Percentiles rank a stretch among this genome's conserved stretches.
Evolutionary conservation across 37 sponge, comb jelly and placozoan genomes (phyloP).

Genomic region (Bolinopsis microptera): DNA sequence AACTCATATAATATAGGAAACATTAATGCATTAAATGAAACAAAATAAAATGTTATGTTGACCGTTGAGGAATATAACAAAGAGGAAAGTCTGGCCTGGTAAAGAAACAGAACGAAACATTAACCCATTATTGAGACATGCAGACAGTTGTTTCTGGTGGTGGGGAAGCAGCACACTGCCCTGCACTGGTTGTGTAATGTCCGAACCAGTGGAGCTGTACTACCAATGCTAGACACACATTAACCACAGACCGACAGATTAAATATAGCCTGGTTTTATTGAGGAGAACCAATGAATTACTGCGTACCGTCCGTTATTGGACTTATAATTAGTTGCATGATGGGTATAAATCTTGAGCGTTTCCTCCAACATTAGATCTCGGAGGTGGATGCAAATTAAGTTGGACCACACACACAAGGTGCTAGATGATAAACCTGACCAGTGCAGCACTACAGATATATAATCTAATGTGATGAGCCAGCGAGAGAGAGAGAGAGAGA

Average conservation of each 20-base stretch:
- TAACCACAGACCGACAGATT: background rate
- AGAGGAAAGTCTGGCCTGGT: too few relatives aligned
- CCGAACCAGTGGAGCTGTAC: background rate
- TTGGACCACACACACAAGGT: background rate
- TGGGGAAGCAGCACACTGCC: too few relatives aligned
- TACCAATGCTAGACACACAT: constrained; percentile 26
- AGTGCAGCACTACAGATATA: too few relatives aligned
- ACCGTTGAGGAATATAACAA: too few relatives aligned
- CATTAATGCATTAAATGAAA: too few relatives aligned
- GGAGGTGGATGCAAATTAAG: background rate
- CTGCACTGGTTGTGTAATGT: too few relatives aligned
- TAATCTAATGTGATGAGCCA: too few relatives aligned
- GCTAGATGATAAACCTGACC: too few relatives aligned
- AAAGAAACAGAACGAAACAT: background rate
- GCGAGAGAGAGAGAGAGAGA: too few relatives aligned
- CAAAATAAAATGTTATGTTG: too few relatives aligned
- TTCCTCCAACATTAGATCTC: background rate
- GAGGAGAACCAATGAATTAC: constrained; percentile 23
- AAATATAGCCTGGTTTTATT: constrained; percentile 36
- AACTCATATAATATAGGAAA: too few relatives aligned
- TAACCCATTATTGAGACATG: background rate
- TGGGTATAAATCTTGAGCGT: background rate
- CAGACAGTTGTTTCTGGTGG: too few relatives aligned
- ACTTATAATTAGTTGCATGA: background rate
- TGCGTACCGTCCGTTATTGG: background rate